phyloP scores from a whole-genome alignment of 2,113 vertebrate genomes.

The Galemys pyrenaicus region DNA sequence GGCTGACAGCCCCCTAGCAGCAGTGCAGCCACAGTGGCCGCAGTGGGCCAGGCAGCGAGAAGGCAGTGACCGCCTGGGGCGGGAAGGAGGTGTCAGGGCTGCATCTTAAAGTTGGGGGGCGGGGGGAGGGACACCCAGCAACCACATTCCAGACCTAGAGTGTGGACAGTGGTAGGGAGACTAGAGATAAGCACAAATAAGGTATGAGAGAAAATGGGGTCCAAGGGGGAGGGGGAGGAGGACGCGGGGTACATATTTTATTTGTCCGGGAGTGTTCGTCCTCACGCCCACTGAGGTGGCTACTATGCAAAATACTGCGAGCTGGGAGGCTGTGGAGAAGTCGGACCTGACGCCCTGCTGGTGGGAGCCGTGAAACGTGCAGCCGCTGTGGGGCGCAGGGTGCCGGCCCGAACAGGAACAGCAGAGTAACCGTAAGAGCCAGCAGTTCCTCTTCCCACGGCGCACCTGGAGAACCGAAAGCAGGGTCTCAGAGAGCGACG shows the following conservation, averaged over 20 bases:
- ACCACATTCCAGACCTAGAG: background rate
- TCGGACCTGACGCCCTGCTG: background rate
- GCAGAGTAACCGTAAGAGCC: background rate
- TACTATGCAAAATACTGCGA: background rate
- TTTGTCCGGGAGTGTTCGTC: background rate
- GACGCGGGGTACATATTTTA: background rate
- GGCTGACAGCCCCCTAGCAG: background rate
- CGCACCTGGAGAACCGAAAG: background rate
- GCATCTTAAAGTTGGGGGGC: too few relatives aligned
- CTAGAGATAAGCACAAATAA: too few relatives aligned
- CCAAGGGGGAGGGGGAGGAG: background rate
- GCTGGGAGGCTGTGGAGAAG: background rate
- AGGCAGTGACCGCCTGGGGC: background rate
- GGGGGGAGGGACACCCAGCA: background rate
- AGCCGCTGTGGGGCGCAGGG: background rate
- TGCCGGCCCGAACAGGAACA: background rate
- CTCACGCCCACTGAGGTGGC: background rate
- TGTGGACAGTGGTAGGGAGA: background rate
- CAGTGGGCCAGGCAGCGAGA: accelerated
- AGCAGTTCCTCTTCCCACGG: background rate
- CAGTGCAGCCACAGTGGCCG: background rate
- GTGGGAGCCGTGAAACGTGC: background rate
- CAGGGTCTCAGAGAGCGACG: background rate
- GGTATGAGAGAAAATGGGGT: background rate
- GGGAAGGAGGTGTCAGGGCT: background rate